Evolutionary conservation across 2,888 invertebrate genomes (phyloP), one percentile per base, ranked within the genome.

Genomic region (Tiliacea aurago): DNA sequence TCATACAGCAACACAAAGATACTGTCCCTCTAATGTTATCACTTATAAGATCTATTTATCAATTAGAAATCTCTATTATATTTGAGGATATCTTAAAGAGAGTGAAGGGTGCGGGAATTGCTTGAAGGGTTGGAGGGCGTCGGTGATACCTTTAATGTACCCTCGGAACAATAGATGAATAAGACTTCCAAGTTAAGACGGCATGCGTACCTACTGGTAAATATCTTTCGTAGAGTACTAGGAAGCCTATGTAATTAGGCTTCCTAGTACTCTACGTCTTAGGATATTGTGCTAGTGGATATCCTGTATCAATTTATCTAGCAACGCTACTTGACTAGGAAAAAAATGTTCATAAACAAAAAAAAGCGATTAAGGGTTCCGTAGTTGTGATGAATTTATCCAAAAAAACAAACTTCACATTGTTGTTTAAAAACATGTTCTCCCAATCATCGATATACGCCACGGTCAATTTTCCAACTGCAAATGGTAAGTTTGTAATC

Each of bases 41-140:
- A 83, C 61, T 82, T 78, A 62, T 78, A 80, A 67, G 75, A 80
- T 71, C 71, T 75, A 71, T 83, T 79, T 85, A 73, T 79, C 75
- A 81, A 81, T 79, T 80, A 80, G 70, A 74, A 74, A 72, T 83
- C 73, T 83, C 76, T 76, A 83, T 84, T 80, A 78, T 77, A 82
- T 77, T 70, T 72, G 59, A 33, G 71, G 76, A 67, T 80, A 51
- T 82, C 77, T 82, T 70, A 77, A 73, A 78, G 78, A 66, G 70
- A 76, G 62, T 58, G 68, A 76, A 74, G 84, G 84, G 84, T 76
- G 76, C 37, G 59, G 37, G 66, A 37, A 65, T 55, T 71, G 74
- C 71, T 68, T 55, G 62, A 73, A 74, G 80, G 73, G 74, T 77
- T 81, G 59, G 49, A 78, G 56, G 67, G 80, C 69, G 82, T 59